These are phyloP conservation scores for Catagonus wagneri DNA, from an alignment of 2,113 vertebrate genomes.

Conservation along the genomic window DNA sequence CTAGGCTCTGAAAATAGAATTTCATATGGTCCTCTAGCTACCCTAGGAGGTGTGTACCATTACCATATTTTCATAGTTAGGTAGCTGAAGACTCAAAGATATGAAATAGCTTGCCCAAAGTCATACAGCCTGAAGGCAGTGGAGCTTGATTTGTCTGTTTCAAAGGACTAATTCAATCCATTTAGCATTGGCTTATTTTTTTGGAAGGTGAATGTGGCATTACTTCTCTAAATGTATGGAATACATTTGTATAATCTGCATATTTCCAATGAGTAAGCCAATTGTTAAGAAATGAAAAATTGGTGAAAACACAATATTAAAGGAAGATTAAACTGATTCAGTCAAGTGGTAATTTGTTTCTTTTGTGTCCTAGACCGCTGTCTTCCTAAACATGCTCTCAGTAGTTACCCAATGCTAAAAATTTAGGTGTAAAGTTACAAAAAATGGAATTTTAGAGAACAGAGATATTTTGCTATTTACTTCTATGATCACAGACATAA, in stretches of 20 bases:
- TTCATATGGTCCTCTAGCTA: background rate
- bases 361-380: background rate
- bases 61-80: background rate
- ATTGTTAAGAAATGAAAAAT: background rate
- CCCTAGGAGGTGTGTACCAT: background rate
- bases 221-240: background rate
- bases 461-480: slow-evolving; percentile 53
- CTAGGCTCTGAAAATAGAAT: background rate
- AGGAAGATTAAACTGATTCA: background rate
- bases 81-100: background rate
- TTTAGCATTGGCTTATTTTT: background rate
- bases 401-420: background rate
- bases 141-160: background rate
- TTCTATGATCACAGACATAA: slow-evolving; percentile 28
- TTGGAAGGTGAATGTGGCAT: background rate
- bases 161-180: background rate
- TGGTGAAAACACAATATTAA: background rate
- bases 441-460: slow-evolving; percentile 47
- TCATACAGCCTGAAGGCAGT: background rate
- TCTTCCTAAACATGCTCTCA: background rate
- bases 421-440: slow-evolving; percentile 58
- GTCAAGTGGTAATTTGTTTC: background rate
- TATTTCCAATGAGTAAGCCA: slow-evolving; percentile 3
- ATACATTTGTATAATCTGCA: background rate
- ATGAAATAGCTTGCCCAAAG: slow-evolving; percentile 11